phyloP scores from a whole-genome alignment of 2,888 invertebrate genomes.

The Cremastinae sp. region DNA sequence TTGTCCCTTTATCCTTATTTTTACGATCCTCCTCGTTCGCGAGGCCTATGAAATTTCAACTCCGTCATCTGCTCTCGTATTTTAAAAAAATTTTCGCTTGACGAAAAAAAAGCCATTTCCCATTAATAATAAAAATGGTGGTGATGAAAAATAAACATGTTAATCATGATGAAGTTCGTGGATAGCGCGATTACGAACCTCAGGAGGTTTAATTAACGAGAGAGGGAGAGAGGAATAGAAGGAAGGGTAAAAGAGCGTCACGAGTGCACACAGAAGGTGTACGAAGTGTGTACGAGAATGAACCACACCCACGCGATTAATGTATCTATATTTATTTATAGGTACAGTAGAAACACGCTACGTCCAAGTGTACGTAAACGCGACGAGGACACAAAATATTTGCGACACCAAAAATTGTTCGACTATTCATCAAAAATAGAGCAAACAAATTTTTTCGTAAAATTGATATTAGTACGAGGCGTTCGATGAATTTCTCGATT shows the following conservation, averaged over 20 bases:
- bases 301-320: slow-evolving; percentile 19
- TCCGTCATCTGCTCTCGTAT: neutral
- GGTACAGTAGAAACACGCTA: neutral
- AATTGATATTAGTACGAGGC: too few relatives aligned
- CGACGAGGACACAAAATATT: neutral
- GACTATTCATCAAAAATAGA: neutral
- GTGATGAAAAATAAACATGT: too few relatives aligned
- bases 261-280: slow-evolving; percentile 6
- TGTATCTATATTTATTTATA: neutral
- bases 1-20: neutral
- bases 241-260: slow-evolving; percentile 10
- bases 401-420: neutral
- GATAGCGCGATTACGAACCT: neutral
- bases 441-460: neutral
- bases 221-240: neutral
- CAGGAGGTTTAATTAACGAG: neutral
- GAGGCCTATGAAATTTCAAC: too few relatives aligned
- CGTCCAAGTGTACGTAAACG: neutral
- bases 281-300: slow-evolving; percentile 8
- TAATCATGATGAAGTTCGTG: neutral
- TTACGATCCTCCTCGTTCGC: neutral
- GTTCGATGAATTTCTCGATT: neutral
- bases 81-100: too few relatives aligned
- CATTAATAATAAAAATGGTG: too few relatives aligned
- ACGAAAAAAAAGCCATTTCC: too few relatives aligned